Evolutionary conservation across 1,140 invertebrate species (phyloP), one percentile per base, ranked within the genome.

Genomic region (Drosophila jambulina): DNA sequence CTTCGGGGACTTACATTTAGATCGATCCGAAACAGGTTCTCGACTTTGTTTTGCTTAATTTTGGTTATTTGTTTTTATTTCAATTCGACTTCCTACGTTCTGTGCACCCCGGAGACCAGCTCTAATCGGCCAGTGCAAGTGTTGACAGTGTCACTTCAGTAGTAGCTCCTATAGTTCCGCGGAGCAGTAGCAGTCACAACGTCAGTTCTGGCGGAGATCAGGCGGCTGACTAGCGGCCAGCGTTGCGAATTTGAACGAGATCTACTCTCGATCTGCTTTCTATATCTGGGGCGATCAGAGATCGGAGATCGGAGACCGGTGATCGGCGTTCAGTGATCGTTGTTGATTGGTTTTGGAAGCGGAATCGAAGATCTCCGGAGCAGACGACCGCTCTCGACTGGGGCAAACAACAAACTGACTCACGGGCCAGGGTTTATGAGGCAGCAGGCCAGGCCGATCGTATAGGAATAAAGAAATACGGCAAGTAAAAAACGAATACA

Each of bases 391-490:
- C 86, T 76, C 75, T 68, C 68, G 71, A 32, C 71, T 85, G 71
- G 54, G 70, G 71, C 75, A 53, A 76, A 70, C 71, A 77, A 74
- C 71, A 74, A 85, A 90, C 85, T 90, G 79, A 90, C 71, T 90
- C 86, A 79, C 75, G 69, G 67, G 61, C 71, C 48, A 56, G 57
- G 67, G 63, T 72, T 78, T 72, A 67, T 84, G 45, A 62, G 45
- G 58, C 46, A 80, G 64, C 65, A 63, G 43, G 40, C 34, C 65
- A 63, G 43, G 48, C 34, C 81, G 74, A 85, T 85, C 78, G 57
- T 76, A 67, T 59, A 65, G 61, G 51, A 67, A 65, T 65, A 75
- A 78, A 71, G 27, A 46, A 80, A 80, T 58, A 75, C 46, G 60
- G 70, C 62, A 69, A 67, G 45, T 29, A 71, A 62, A 80, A 64